Percentiles rank a stretch among this genome's conserved stretches.
Conservation (phyloP, 2,797 vertebrate species). For the Tamandua tetradactyla region DNA sequence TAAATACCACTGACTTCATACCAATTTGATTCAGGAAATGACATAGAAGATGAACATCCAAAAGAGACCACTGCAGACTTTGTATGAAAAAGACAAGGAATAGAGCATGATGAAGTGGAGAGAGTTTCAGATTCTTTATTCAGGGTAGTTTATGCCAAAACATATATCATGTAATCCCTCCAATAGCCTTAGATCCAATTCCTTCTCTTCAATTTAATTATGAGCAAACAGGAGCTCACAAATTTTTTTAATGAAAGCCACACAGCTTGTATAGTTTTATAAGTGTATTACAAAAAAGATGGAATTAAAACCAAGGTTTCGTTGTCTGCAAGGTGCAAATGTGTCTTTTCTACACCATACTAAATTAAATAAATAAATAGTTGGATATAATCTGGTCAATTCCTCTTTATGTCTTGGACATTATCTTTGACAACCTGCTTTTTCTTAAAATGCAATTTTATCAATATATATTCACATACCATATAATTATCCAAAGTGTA, state of each 20-base stretch:
- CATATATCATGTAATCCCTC: not conserved
- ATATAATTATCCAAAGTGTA: too few relatives aligned
- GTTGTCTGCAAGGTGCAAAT: not conserved
- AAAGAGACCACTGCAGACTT: not conserved
- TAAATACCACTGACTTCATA: not conserved
- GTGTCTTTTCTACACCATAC: not conserved
- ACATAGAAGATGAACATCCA: not conserved
- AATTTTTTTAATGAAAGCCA: not conserved
- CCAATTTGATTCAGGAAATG: not conserved
- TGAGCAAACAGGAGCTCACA: not conserved
- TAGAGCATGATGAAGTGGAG: not conserved
- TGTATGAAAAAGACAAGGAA: not conserved
- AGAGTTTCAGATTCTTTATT: not conserved
- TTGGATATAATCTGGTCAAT: not conserved
- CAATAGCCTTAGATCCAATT: not conserved
- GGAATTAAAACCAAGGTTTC: not conserved
- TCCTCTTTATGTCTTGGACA: not conserved
- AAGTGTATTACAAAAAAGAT: not conserved
- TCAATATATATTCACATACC: too few relatives aligned
- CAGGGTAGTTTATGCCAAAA: not conserved
- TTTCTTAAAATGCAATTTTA: too few relatives aligned
- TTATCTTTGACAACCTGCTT: not conserved
- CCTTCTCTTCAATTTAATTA: not conserved
- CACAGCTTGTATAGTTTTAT: accelerated
- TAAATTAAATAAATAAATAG: not conserved